Percentiles rank a stretch among this genome's conserved stretches.
Conservation (phyloP, 2,797 vertebrate species). For the Danio aesculapii region DNA sequence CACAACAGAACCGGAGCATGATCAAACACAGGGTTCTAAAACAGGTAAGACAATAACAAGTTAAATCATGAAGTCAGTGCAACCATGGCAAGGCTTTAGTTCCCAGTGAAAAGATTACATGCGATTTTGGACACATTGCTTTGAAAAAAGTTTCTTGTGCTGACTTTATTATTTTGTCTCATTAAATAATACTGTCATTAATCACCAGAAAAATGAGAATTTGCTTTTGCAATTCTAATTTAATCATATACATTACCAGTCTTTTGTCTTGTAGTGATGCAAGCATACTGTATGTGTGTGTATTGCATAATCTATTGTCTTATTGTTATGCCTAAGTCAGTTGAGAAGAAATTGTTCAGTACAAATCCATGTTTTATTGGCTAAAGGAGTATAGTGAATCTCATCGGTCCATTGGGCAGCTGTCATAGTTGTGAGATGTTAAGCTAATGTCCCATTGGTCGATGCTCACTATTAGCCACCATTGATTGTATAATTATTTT, state of each 20-base stretch:
- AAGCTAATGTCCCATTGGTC: neutral
- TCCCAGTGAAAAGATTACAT: neutral
- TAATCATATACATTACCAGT: neutral
- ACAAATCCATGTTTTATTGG: neutral
- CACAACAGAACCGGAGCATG: constrained; percentile 40
- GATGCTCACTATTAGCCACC: constrained; percentile 22
- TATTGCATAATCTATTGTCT: neutral
- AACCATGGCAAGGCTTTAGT: neutral
- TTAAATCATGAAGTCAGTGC: neutral
- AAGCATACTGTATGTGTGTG: constrained; percentile 2
- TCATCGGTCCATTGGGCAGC: neutral
- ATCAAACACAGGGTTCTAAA: constrained; percentile 48
- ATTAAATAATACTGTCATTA: neutral
- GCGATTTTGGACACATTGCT: neutral
- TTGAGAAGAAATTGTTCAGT: neutral
- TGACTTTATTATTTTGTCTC: neutral
- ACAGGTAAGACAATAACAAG: constrained; percentile 41
- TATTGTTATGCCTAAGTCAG: neutral
- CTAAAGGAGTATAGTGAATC: neutral
- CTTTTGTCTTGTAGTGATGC: constrained; percentile 21
- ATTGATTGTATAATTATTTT: neutral
- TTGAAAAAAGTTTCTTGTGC: neutral
- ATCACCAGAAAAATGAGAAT: neutral
- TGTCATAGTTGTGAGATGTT: constrained; percentile 5
- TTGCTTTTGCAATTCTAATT: neutral